Base-by-base conservation (phyloP, 2,113 vertebrate species). In the Scalopus aquaticus region DNA sequence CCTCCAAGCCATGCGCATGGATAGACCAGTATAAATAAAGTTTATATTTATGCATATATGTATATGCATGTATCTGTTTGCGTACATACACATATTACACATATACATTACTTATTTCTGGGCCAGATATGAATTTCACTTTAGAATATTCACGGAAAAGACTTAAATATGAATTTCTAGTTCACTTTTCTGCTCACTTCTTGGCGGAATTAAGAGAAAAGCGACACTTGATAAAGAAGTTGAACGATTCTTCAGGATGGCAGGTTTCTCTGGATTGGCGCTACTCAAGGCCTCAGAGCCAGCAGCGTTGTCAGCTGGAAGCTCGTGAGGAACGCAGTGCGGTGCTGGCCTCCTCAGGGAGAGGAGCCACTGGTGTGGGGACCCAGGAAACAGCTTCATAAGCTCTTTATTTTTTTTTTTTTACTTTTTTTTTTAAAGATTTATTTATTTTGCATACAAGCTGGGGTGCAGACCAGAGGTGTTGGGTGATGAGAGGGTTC, bases 171-270 rank as follows among this genome's bases (percentile, higher is more conserved):
- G 65, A 65, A 54, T 83, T 77, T 85, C 32, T 78, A 80, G 70
- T 82, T 96, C 7, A 54, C 9, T 67, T 89, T 83, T 72, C 44
- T 95, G 20, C 72, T 95, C 16, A 42, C 13, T 95, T 79, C 35
- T 54, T 90, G 24, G 58, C 78, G 12, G 28, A 78, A 73, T 51
- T 93, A 20, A 88, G 37, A 79, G 15, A n/a, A 60, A 76, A 91
- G 22, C 44, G 62, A 87, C 15, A 60, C 93, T 74, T 56, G 26
- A 28, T 77, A 35, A 67, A 49, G 5, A 35, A 69, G 54, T 95
- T 85, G 37, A 79, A 69, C 78, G n/a, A 4, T 9, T 6, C 46
- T 83, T 0, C 73, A 56, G 44, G 56, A 80, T 76, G 60, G 20
- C 69, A 24, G 19, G 7, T 90, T 58, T 64, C 69, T 70, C 42